phyloP scores from a whole-genome alignment of 2,888 invertebrate species.

The Drosophila pegasa region DNA sequence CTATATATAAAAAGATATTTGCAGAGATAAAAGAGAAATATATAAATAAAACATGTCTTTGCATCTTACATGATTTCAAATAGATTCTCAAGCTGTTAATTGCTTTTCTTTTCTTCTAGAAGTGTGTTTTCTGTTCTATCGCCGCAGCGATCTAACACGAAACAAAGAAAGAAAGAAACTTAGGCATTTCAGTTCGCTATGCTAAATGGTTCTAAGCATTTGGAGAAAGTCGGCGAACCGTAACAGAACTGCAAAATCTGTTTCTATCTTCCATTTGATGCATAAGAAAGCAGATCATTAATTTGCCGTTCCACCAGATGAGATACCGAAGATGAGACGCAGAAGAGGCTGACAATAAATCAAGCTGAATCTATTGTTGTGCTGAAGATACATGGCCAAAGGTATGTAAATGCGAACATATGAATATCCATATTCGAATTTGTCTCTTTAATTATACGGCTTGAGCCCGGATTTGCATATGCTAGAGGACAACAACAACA shows the following conservation, averaged over 20 bases:
- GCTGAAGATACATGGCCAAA: constrained; percentile 28
- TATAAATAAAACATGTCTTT: not conserved
- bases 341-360: constrained; percentile 57
- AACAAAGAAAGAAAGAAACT: not conserved
- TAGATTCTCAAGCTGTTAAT: not conserved
- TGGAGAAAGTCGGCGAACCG: constrained; percentile 53
- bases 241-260: constrained; percentile 28
- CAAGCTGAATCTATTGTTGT: constrained; percentile 65
- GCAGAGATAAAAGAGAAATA: not conserved
- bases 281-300: constrained; percentile 53
- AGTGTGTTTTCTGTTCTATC: constrained; percentile 5
- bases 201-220: constrained; percentile 33
- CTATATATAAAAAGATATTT: not conserved
- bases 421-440: constrained; percentile 33
- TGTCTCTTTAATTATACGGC: constrained; percentile 60
- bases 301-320: constrained; percentile 34
- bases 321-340: constrained; percentile 17
- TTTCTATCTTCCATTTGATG: constrained; percentile 36
- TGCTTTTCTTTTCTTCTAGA: not conserved
- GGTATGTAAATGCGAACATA: constrained; percentile 43
- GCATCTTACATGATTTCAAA: constrained; percentile 1
- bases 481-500: constrained; percentile 34
- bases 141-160: not conserved
- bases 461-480: constrained; percentile 65
- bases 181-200: constrained; percentile 14